Evolutionary conservation across 2,113 vertebrate species (phyloP).

Genomic region (Pteronura brasiliensis): DNA sequence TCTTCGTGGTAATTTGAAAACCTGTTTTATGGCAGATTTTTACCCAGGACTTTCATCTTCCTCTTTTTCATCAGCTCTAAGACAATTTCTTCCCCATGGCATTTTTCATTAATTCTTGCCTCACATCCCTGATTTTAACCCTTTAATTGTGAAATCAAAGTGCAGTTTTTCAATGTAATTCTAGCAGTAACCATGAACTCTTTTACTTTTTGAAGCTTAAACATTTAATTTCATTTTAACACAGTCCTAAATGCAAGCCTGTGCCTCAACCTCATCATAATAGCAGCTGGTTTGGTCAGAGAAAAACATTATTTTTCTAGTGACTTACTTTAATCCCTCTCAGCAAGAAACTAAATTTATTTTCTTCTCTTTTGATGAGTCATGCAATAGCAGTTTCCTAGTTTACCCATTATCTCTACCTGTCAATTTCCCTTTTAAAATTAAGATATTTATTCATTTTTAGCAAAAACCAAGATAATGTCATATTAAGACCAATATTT

Average conservation of each 20-base stretch:
- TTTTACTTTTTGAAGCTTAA: not conserved
- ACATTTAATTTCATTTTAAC: conserved; percentile 12
- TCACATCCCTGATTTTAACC: conserved; percentile 27
- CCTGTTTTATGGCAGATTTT: not conserved
- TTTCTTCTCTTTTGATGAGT: conserved; percentile 65
- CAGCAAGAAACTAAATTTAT: conserved; percentile 67
- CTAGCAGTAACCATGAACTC: not conserved
- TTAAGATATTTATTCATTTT: conserved; percentile 65
- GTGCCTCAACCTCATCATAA: not conserved
- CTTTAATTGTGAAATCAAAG: conserved; percentile 22
- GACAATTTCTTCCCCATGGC: not conserved
- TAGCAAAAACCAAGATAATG: conserved; percentile 36
- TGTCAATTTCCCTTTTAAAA: conserved; percentile 43
- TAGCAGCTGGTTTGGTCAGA: conserved; percentile 43
- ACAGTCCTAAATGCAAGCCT: not conserved
- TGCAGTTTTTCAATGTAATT: not conserved
- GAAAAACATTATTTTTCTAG: conserved; percentile 62
- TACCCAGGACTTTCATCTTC: not conserved
- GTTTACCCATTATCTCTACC: conserved; percentile 42
- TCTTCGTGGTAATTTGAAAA: conserved; percentile 19
- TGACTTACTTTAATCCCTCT: conserved; percentile 67
- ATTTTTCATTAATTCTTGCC: not conserved
- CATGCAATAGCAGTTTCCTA: conserved; percentile 50
- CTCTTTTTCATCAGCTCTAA: not conserved
- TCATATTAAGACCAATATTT: conserved; percentile 36